Percentiles rank a stretch among this genome's conserved stretches.
Conservation (phyloP, 2,797 vertebrate species). For the Macropus fuliginosus region DNA sequence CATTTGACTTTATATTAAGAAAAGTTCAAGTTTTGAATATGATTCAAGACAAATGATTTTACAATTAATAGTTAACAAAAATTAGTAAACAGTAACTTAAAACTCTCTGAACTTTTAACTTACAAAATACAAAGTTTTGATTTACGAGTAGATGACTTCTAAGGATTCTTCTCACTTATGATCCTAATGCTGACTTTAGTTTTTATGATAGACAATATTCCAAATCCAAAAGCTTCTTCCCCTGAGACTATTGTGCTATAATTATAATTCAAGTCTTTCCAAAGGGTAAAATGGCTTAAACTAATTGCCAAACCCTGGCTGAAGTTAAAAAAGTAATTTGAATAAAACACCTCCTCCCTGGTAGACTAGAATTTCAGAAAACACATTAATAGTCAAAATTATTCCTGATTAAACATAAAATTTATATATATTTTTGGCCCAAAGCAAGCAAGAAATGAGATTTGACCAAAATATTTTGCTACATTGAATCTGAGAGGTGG, state of each 20-base stretch:
- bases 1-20: background rate
- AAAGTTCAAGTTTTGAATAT: background rate
- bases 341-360: constrained; percentile 49
- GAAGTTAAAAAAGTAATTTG: constrained; percentile 29
- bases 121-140: background rate
- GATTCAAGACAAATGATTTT: background rate
- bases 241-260: background rate
- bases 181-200: background rate
- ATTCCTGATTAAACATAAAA: constrained; percentile 17
- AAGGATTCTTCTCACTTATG: background rate
- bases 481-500: background rate
- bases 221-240: too few relatives aligned
- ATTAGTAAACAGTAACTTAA: background rate
- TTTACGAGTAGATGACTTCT: background rate
- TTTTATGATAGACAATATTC: background rate
- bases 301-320: constrained; percentile 8
- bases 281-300: constrained; percentile 15
- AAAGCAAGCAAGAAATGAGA: constrained; percentile 3
- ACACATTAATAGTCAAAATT: background rate
- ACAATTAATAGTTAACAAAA: background rate
- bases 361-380: constrained; percentile 29
- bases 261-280: constrained; percentile 4
- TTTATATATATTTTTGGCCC: constrained; percentile 18
- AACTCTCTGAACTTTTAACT: background rate
- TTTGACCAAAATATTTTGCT: background rate